Evolutionary conservation across 2,113 vertebrate species (phyloP).

Genomic region (Osmerus mordax): DNA sequence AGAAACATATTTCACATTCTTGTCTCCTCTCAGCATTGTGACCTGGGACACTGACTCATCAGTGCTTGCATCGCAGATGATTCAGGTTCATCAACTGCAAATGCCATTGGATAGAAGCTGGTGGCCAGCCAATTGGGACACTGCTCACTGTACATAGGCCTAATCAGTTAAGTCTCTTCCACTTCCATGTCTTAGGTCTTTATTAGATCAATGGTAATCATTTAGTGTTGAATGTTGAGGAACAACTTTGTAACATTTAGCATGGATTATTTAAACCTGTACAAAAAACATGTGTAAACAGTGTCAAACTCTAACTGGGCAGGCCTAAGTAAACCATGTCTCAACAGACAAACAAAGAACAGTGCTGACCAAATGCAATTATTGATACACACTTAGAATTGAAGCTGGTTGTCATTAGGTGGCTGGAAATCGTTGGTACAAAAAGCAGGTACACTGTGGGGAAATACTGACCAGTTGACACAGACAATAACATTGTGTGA

Average conservation of each 20-base stretch:
- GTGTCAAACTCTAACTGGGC: no score
- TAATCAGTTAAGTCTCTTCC: neutral
- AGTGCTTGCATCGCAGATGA: neutral
- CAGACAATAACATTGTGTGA: neutral
- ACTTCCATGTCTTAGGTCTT: neutral
- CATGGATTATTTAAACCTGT: no score
- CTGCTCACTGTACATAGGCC: neutral
- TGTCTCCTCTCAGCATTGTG: neutral
- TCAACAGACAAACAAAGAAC: constrained; percentile 15
- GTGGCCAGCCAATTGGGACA: neutral
- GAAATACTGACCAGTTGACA: neutral
- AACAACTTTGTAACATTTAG: no score
- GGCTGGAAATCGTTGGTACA: constrained; percentile 2
- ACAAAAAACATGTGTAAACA: no score
- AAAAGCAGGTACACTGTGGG: neutral
- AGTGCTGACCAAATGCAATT: constrained; percentile 10
- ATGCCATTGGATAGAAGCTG: neutral
- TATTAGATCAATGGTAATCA: neutral
- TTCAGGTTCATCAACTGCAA: neutral
- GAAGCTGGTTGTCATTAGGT: constrained; percentile 1
- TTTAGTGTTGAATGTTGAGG: neutral
- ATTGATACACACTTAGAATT: constrained; percentile 16
- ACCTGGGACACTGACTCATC: neutral
- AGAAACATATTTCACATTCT: neutral
- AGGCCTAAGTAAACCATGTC: neutral